Evolutionary conservation across 2,888 invertebrate genomes (phyloP).

Genomic region (Habroteleia sp.): DNA sequence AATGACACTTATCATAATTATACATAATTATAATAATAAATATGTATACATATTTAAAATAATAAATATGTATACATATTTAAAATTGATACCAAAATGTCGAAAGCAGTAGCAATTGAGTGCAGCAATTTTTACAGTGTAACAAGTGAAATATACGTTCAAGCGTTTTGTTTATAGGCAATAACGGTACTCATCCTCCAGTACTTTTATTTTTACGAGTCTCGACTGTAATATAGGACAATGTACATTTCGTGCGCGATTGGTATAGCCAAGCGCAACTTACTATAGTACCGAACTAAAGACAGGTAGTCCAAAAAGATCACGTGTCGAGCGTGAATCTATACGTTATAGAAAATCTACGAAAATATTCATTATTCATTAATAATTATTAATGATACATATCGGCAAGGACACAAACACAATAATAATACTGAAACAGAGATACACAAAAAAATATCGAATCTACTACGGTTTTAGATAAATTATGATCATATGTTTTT

Average conservation of each 20-base stretch:
- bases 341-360: constrained; percentile 10
- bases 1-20: too few species aligned
- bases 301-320: constrained; percentile 18
- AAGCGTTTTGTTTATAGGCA: constrained; percentile 28
- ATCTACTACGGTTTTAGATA: too few species aligned
- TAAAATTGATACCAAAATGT: background rate
- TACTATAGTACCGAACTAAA: constrained; percentile 12
- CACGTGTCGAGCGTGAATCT: background rate
- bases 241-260: constrained; percentile 43
- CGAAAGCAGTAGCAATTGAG: constrained; percentile 2
- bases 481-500: too few species aligned
- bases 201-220: constrained; percentile 30
- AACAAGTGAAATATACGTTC: background rate
- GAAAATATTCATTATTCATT: background rate
- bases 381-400: too few species aligned
- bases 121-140: constrained; percentile 4
- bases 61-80: background rate
- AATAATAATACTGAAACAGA: too few species aligned
- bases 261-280: constrained; percentile 7
- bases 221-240: constrained; percentile 38
- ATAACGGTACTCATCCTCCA: constrained; percentile 35
- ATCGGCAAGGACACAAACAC: too few species aligned
- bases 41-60: too few species aligned
- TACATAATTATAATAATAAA: too few species aligned
- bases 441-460: too few species aligned